Percentiles rank a stretch among this genome's conserved stretches.
phyloP scores from a whole-genome alignment of 2,797 vertebrate species.

The Enteromius thamalakanensis region DNA sequence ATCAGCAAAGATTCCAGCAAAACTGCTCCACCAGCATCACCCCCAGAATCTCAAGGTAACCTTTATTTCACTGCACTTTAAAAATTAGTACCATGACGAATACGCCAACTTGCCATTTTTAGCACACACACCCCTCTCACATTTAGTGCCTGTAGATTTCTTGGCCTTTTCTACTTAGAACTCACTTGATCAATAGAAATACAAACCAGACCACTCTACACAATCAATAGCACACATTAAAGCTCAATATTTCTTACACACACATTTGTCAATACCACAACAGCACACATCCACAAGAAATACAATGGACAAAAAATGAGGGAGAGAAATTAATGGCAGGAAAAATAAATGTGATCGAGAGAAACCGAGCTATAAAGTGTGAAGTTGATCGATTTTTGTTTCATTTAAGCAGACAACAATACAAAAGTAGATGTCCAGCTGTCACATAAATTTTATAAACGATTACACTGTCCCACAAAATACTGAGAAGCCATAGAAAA shows the following conservation, averaged over 20 bases:
- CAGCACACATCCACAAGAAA: slow-evolving; percentile 64
- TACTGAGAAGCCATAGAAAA: background rate
- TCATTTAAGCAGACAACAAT: slow-evolving; percentile 5
- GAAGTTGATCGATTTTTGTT: background rate
- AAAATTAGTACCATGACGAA: background rate
- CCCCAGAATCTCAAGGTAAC: slow-evolving; percentile 14
- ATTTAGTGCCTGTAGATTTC: slow-evolving; percentile 15
- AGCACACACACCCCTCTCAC: slow-evolving; percentile 42
- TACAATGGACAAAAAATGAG: slow-evolving; percentile 55
- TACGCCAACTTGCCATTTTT: background rate
- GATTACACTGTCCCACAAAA: background rate
- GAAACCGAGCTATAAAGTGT: background rate
- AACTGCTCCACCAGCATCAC: background rate
- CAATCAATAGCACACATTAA: slow-evolving; percentile 49
- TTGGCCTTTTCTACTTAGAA: slow-evolving; percentile 35
- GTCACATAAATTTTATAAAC: background rate
- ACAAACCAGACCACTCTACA: slow-evolving; percentile 29
- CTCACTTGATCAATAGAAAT: slow-evolving; percentile 31
- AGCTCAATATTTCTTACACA: slow-evolving; percentile 20
- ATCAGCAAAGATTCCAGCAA: slow-evolving; percentile 9
- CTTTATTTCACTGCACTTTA: background rate
- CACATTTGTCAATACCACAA: slow-evolving; percentile 33
- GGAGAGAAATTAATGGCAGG: background rate
- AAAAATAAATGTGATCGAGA: background rate
- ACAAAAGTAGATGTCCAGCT: background rate